Percentiles rank a stretch among this genome's conserved stretches.
phyloP scores from a whole-genome alignment of 2,113 vertebrate species.

The Benitochromis conjunctus region DNA sequence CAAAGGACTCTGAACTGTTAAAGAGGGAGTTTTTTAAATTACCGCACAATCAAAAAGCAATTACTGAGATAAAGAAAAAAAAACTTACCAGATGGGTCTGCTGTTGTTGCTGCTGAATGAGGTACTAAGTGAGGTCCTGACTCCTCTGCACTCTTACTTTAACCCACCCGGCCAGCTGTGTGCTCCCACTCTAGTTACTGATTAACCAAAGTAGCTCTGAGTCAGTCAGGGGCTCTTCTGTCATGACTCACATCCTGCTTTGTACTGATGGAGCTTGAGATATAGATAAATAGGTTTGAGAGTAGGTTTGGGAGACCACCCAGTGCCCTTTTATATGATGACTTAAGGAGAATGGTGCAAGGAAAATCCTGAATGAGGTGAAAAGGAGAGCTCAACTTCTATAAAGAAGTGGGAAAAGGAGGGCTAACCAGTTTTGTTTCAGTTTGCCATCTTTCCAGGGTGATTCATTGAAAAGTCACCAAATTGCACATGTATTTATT shows the following conservation, averaged over 20 bases:
- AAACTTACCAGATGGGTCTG: constrained; percentile 44
- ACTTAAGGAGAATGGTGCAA: constrained; percentile 30
- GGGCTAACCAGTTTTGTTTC: not conserved
- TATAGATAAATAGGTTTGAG: constrained; percentile 37
- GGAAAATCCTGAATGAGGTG: not conserved
- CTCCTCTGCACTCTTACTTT: constrained; percentile 31
- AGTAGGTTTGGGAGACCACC: not conserved
- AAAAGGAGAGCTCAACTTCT: not conserved
- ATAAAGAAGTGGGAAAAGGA: not conserved
- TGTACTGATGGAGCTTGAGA: constrained; percentile 19
- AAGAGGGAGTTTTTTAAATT: too few species aligned
- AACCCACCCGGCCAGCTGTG: not conserved
- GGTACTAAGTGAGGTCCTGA: constrained; percentile 27
- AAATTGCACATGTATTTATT: not conserved
- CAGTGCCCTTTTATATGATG: constrained; percentile 31
- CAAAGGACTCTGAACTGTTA: not conserved
- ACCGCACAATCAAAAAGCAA: not conserved
- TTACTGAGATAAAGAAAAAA: not conserved
- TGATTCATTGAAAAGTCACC: constrained; percentile 25
- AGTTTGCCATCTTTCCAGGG: not conserved
- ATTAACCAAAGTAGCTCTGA: constrained; percentile 54
- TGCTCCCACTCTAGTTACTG: constrained; percentile 42
- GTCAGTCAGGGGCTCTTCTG: constrained; percentile 34
- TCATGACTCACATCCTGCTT: constrained; percentile 39
- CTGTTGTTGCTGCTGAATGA: not conserved